Evolutionary conservation across 2,797 vertebrate genomes (phyloP).

Genomic region (Micropoecilia bifurca): DNA sequence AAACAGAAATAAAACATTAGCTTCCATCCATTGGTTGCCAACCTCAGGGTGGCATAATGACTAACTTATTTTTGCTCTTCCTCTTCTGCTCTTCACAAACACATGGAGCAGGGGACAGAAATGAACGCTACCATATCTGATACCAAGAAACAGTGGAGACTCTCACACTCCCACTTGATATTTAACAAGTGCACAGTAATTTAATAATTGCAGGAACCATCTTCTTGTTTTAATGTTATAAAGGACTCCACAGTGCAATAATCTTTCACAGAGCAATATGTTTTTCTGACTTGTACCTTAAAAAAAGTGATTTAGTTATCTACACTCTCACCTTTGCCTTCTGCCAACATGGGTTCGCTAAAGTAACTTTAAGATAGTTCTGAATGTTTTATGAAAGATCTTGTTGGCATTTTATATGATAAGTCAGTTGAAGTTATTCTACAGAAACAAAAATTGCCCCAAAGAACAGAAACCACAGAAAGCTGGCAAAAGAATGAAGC

Average conservation of each 20-base stretch:
- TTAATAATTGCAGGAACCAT: not conserved
- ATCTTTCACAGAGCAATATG: not conserved
- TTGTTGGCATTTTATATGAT: too few relatives aligned
- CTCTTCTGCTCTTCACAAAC: slow-evolving; percentile 1
- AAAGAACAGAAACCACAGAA: not conserved
- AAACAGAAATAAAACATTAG: not conserved
- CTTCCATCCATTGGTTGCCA: not conserved
- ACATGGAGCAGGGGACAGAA: slow-evolving; percentile 1
- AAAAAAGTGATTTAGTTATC: not conserved
- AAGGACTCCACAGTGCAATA: not conserved
- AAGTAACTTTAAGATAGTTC: not conserved
- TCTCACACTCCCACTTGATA: slow-evolving; percentile 8
- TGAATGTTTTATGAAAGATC: too few relatives aligned
- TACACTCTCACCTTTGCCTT: not conserved
- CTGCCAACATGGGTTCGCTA: not conserved
- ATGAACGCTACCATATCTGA: not conserved
- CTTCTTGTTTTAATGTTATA: not conserved
- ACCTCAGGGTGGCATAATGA: not conserved
- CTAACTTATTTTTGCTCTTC: not conserved
- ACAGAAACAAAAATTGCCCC: not conserved
- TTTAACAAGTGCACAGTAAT: slow-evolving; percentile 8
- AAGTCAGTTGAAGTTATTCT: not conserved
- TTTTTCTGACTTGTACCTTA: not conserved
- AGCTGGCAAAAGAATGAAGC: not conserved
- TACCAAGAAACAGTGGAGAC: not conserved